Percentiles rank a stretch among this genome's conserved stretches.
Evolutionary conservation across 1,140 invertebrate species (phyloP).

Genomic region (Trypoxylus dichotomus): DNA sequence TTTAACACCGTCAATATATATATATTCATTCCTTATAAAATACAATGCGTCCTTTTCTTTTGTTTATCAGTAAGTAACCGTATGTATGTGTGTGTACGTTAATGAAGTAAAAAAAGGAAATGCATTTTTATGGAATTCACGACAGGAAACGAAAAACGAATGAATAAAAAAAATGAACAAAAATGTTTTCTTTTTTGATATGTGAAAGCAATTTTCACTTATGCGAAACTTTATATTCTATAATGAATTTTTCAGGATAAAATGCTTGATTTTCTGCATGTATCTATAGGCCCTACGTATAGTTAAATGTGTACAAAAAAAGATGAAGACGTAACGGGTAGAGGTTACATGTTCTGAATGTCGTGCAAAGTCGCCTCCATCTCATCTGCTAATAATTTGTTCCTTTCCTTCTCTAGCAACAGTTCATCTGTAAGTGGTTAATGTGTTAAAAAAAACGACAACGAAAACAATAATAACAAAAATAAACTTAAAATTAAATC

Average conservation of each 20-base stretch:
- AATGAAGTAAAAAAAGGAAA: neutral
- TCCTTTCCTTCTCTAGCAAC: conserved; percentile 91
- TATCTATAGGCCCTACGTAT: neutral
- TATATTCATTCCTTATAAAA: neutral
- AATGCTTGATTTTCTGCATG: neutral
- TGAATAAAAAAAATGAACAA: neutral
- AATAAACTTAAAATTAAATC: neutral
- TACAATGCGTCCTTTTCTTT: neutral
- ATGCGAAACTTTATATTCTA: neutral
- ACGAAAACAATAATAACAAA: conserved; percentile 42
- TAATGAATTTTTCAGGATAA: neutral
- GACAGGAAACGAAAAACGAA: too few species aligned
- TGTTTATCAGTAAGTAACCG: neutral
- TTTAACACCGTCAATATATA: neutral
- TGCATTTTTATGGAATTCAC: neutral
- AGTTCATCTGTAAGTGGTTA: conserved; percentile 85
- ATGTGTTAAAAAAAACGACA: conserved; percentile 49
- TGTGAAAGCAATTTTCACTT: neutral
- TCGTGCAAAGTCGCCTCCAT: conserved; percentile 99
- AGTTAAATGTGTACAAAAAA: neutral
- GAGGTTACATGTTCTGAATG: conserved; percentile 95
- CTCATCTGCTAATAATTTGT: conserved; percentile 95
- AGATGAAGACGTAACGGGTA: neutral
- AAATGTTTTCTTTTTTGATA: neutral
- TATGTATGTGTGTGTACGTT: neutral